Evolutionary conservation across 2,888 invertebrate genomes (phyloP), one percentile per base, ranked within the genome.

Genomic region (Bedellia somnulentella): DNA sequence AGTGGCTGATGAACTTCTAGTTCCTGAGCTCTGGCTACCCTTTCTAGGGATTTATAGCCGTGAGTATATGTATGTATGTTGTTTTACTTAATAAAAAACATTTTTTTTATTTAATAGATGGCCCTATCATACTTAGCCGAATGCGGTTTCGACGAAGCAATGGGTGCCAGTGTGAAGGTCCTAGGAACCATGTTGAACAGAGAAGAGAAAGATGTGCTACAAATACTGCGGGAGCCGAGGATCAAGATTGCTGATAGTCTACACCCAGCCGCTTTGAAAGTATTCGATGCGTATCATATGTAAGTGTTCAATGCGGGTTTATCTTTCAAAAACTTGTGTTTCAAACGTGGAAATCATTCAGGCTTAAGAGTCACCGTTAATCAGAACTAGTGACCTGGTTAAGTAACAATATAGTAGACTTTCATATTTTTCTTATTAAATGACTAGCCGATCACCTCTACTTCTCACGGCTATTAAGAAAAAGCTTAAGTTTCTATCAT

Each of bases 81-180:
- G 10, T 25, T 14, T 29, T 24, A 24, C 12, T 13, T 15, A 22
- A 21, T 31, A 30, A 22, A 14, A 13, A 21, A 9, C 3, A 22
- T 22, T 5, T 17, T 29, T 9, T 6, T 18, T 18, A 18, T 18
- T 18, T 9, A 12, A 24, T 47, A 76, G 75, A 39, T 47, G 14
- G 60, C 67, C 4, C 49, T 75, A 11, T 39, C 57, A 1, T 76
- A 76, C 46, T 45, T 77, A 31, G 61, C 75, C 0, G 70, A 75
- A 36, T 62, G 59, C 32, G 76, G 76, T 0, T 73, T 70, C 40
- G 57, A 63, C 2, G 73, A 73, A 31, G 68, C 73, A 1, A 26
- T 44, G 2, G 4, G 52, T 0, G 67, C 66, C 2, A 53, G 67
- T 28, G 49, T 57, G 6, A 46, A 52, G 16, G 49, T 61, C 0